Evolutionary conservation across 2,797 vertebrate genomes (phyloP).

Genomic region (Parauchenoglanis punctatus): DNA sequence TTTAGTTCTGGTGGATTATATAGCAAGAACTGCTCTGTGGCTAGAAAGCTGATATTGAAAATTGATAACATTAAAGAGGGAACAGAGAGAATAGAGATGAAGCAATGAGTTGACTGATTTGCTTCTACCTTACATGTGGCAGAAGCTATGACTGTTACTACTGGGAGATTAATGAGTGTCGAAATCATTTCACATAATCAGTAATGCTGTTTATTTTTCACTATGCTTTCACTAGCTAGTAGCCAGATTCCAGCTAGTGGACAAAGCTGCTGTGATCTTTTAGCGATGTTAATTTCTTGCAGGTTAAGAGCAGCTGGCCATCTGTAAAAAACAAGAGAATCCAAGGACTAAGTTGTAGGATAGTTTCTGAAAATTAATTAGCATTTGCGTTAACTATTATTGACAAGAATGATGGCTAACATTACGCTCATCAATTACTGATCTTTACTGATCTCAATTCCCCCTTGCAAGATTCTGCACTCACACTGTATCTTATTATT

Average conservation of each 20-base stretch:
- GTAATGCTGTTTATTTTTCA: not conserved
- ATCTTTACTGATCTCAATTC: not conserved
- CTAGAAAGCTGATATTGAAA: not conserved
- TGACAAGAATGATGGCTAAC: not conserved
- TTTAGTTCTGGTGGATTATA: not conserved
- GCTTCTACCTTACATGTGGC: not conserved
- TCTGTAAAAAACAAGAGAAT: not conserved
- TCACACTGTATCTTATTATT: not conserved
- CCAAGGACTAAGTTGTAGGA: not conserved
- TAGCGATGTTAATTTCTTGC: not conserved
- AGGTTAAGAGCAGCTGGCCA: not conserved
- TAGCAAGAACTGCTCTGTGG: not conserved
- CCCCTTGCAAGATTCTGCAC: not conserved
- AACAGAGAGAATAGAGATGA: not conserved
- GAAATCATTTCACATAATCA: slow-evolving; percentile 14
- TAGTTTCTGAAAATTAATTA: not conserved
- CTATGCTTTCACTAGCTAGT: not conserved
- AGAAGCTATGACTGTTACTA: not conserved
- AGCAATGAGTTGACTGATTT: not conserved
- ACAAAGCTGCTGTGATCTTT: not conserved
- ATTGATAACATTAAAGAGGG: not conserved
- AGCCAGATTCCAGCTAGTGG: not conserved
- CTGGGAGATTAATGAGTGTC: not conserved
- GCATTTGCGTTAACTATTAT: not conserved
- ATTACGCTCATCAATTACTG: not conserved